These are phyloP conservation scores for Bradypus variegatus DNA, from an alignment of 2,797 vertebrate species.

Conservation along the genomic window DNA sequence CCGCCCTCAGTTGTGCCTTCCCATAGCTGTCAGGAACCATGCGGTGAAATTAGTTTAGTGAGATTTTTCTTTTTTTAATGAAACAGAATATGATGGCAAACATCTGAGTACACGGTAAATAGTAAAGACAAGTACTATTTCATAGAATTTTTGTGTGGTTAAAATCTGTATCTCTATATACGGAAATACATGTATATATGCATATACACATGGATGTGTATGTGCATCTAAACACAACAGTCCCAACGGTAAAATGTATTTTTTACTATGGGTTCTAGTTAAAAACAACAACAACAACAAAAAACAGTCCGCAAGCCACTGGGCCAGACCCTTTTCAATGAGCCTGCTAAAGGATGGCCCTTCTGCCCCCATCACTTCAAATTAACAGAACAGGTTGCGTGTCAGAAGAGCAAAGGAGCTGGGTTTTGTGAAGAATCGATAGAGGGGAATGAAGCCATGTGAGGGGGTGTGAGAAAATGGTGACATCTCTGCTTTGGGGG, in stretches of 20 bases:
- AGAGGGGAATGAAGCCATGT: background rate
- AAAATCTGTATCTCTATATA: too few species aligned
- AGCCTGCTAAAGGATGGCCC: background rate
- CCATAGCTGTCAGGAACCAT: background rate
- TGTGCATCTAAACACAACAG: too few species aligned
- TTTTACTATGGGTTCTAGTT: background rate
- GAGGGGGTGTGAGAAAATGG: background rate
- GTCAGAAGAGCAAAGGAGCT: background rate
- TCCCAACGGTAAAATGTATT: too few species aligned
- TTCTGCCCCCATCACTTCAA: background rate
- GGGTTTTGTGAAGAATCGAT: background rate
- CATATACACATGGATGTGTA: rapidly evolving
- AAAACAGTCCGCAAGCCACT: background rate
- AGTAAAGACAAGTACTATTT: background rate
- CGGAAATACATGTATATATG: rapidly evolving
- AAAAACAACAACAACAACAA: too few species aligned
- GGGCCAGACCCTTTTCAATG: background rate
- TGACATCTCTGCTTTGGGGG: background rate
- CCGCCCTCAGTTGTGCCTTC: background rate
- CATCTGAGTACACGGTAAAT: background rate
- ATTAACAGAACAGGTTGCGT: background rate
- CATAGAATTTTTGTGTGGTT: background rate
- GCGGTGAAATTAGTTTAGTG: background rate
- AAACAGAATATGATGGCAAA: background rate
- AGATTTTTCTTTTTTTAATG: background rate